phyloP scores from a whole-genome alignment of 2,797 vertebrate genomes.

The Cirrhinus mrigala region DNA sequence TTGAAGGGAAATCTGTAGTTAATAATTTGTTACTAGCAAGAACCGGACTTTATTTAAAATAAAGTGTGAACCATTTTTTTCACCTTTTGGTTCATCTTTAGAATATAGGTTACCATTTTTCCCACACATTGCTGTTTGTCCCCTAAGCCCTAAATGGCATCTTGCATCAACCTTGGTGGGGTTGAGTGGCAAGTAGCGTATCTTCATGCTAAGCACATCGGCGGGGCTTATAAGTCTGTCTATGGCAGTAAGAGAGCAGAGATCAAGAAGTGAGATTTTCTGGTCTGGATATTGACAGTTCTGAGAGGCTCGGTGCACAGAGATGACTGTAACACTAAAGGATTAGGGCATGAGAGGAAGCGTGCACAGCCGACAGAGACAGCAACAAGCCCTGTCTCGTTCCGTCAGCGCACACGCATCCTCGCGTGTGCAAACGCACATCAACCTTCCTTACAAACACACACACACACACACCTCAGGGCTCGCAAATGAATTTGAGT shows the following conservation, averaged over 20 bases:
- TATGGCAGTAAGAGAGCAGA: conserved; percentile 28
- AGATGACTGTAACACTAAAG: conserved; percentile 48
- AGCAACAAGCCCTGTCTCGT: conserved; percentile 50
- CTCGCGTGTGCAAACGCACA: not conserved
- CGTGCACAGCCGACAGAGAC: conserved; percentile 35
- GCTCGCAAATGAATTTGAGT: conserved; percentile 38
- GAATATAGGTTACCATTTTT: not conserved
- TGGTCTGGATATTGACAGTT: conserved; percentile 51
- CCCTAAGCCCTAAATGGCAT: conserved; percentile 9
- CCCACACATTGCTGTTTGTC: not conserved
- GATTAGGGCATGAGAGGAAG: conserved; percentile 53
- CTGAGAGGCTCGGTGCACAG: conserved; percentile 24
- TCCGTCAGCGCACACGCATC: conserved; percentile 34
- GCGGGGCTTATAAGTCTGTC: conserved; percentile 11
- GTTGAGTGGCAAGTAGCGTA: conserved; percentile 29
- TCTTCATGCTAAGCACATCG: conserved; percentile 47
- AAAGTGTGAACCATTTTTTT: too few species aligned
- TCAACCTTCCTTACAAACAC: conserved; percentile 11
- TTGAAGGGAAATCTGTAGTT: too few species aligned
- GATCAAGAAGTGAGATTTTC: conserved; percentile 46
- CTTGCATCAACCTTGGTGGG: conserved; percentile 7
- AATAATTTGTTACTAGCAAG: too few species aligned
- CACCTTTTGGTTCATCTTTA: not conserved
- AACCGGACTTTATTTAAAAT: too few species aligned
- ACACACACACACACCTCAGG: conserved; percentile 5